Conservation (phyloP, 2,797 vertebrate genomes). For the Phrynocephalus vlangalii region DNA sequence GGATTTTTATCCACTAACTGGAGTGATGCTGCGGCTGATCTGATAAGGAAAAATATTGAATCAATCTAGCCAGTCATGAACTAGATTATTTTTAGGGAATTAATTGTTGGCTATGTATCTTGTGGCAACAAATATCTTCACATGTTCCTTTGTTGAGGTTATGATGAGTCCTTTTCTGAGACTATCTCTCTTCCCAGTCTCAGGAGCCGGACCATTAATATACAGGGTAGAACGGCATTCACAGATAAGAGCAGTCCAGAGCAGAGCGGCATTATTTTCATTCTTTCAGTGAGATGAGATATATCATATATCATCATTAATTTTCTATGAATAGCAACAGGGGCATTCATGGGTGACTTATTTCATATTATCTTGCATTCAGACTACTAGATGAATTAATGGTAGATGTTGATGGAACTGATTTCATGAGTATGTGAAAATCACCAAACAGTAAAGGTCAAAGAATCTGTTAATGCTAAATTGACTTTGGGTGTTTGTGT, state of each 20-base stretch:
- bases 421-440: conserved; percentile 1
- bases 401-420: neutral
- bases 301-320: neutral
- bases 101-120: neutral
- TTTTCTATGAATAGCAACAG: neutral
- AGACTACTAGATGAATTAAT: neutral
- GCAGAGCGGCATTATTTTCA: neutral
- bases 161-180: neutral
- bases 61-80: neutral
- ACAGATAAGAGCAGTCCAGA: neutral
- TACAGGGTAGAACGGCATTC: neutral
- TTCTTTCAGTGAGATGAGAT: neutral
- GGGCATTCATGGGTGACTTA: neutral
- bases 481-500: neutral
- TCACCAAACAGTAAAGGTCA: conserved; percentile 1
- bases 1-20: no score
- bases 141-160: neutral
- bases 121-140: neutral
- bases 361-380: conserved; percentile 3
- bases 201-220: neutral
- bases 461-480: neutral
- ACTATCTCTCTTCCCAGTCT: neutral
- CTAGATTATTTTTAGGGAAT: no score
- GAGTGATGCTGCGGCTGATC: neutral
- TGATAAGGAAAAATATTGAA: neutral